Conservation (phyloP, 2,888 invertebrate species). For the Zhuqinia jingwanae region DNA sequence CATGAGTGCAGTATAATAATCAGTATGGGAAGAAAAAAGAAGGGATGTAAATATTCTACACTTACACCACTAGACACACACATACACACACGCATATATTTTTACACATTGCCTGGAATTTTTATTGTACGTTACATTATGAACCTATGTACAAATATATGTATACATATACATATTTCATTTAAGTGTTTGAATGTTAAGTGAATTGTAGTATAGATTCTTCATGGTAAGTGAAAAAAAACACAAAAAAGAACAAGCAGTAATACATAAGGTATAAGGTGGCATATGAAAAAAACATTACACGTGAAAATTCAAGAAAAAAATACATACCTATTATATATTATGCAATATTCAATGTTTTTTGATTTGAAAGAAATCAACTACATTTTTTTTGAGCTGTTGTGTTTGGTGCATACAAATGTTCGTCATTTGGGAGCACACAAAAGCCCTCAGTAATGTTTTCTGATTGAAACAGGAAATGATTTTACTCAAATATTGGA, state of each 20-base stretch:
- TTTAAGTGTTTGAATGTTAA: slow-evolving; percentile 50
- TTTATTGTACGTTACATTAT: slow-evolving; percentile 15
- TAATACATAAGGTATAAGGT: background rate
- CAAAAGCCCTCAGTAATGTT: too few relatives aligned
- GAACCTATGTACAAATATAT: too few relatives aligned
- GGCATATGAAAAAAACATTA: background rate
- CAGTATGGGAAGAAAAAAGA: slow-evolving; percentile 52
- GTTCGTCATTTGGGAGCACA: too few relatives aligned
- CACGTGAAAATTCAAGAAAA: background rate
- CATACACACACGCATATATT: background rate
- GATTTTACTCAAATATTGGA: too few relatives aligned
- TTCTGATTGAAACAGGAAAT: too few relatives aligned
- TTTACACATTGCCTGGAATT: slow-evolving; percentile 19
- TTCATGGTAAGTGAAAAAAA: background rate
- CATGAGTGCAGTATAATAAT: slow-evolving; percentile 71
- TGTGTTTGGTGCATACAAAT: too few relatives aligned
- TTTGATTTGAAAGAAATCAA: background rate
- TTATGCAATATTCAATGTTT: background rate
- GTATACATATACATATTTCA: slow-evolving; percentile 34
- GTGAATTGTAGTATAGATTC: slow-evolving; percentile 27
- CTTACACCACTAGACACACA: slow-evolving; percentile 4
- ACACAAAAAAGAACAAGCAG: background rate
- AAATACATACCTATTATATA: too few relatives aligned
- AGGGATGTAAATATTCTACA: slow-evolving; percentile 53
- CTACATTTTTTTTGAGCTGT: background rate